Conservation (phyloP, 1,140 invertebrate species). For the Dendrolimus punctatus region DNA sequence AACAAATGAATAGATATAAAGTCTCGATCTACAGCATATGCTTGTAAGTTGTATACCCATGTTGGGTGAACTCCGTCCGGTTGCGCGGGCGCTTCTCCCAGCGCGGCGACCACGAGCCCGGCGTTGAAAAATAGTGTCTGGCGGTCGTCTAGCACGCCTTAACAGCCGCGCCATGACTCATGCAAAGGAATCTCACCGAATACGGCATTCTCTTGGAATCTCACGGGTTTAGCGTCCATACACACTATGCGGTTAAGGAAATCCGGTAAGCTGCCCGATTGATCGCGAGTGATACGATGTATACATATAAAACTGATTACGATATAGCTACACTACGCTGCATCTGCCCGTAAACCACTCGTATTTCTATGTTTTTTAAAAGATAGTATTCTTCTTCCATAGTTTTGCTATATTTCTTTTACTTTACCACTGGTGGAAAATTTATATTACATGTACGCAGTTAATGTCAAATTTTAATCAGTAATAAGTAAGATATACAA, state of each 20-base stretch:
- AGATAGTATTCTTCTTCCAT: too few relatives aligned
- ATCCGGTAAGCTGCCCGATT: not conserved
- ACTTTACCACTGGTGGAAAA: too few relatives aligned
- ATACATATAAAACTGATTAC: too few relatives aligned
- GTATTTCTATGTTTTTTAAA: too few relatives aligned
- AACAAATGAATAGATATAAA: conserved; percentile 1
- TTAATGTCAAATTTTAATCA: too few relatives aligned
- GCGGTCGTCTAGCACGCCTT: conserved; percentile 42
- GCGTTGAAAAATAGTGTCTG: conserved; percentile 57
- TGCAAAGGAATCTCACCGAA: conserved; percentile 36
- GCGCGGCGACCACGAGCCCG: conserved; percentile 13
- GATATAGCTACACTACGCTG: too few relatives aligned
- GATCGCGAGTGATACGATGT: too few relatives aligned
- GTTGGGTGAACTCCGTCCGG: conserved; percentile 13
- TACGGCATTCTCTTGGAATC: conserved; percentile 13
- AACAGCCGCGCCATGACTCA: conserved; percentile 34
- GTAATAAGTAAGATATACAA: too few relatives aligned
- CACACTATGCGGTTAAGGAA: not conserved
- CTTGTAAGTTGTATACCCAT: conserved; percentile 6
- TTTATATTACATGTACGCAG: too few relatives aligned
- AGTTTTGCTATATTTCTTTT: too few relatives aligned
- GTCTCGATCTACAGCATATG: not conserved
- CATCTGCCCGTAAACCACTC: too few relatives aligned
- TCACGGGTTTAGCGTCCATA: not conserved
- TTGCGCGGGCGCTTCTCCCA: conserved; percentile 1